Percentiles rank a stretch among this genome's conserved stretches.
Evolutionary conservation across 2,888 invertebrate species (phyloP).

Genomic region (Cheilosia soror): DNA sequence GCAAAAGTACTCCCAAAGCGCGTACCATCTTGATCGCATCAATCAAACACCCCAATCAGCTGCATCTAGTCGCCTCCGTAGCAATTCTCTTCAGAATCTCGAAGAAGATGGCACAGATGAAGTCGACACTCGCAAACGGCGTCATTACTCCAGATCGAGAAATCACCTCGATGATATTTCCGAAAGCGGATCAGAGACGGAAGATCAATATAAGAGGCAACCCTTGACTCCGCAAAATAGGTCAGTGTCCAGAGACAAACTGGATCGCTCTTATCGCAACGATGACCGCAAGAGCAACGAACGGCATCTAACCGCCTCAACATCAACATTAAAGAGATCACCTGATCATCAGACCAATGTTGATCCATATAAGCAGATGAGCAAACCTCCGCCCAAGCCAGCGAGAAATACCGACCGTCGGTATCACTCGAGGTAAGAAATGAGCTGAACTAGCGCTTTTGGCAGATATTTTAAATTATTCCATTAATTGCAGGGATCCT

Average conservation of each 20-base stretch:
- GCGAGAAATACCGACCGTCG: conserved; percentile 82
- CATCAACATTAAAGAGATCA: conserved; percentile 73
- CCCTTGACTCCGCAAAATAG: conserved; percentile 75
- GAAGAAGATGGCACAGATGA: conserved; percentile 81
- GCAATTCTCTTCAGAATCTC: conserved; percentile 83
- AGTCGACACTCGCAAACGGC: conserved; percentile 81
- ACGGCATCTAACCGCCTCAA: conserved; percentile 72
- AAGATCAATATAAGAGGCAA: conserved; percentile 80
- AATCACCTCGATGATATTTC: conserved; percentile 84
- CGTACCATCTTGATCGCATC: conserved; percentile 82
- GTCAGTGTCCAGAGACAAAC: conserved; percentile 78
- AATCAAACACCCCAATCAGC: conserved; percentile 68
- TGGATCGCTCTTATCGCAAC: conserved; percentile 78
- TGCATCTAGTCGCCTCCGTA: conserved; percentile 78
- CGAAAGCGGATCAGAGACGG: conserved; percentile 83
- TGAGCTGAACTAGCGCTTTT: no score
- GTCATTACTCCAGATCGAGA: conserved; percentile 84
- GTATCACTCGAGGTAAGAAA: conserved; percentile 78
- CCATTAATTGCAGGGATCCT: conserved; percentile 79
- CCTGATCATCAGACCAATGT: conserved; percentile 65
- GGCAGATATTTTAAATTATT: not conserved
- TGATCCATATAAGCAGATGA: conserved; percentile 75
- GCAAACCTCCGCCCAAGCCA: conserved; percentile 83
- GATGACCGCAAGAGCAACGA: conserved; percentile 79
- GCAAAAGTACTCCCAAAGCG: conserved; percentile 83